Evolutionary conservation across 2,113 vertebrate species (phyloP), one percentile per base, ranked within the genome.

Genomic region (Geococcyx californianus): DNA sequence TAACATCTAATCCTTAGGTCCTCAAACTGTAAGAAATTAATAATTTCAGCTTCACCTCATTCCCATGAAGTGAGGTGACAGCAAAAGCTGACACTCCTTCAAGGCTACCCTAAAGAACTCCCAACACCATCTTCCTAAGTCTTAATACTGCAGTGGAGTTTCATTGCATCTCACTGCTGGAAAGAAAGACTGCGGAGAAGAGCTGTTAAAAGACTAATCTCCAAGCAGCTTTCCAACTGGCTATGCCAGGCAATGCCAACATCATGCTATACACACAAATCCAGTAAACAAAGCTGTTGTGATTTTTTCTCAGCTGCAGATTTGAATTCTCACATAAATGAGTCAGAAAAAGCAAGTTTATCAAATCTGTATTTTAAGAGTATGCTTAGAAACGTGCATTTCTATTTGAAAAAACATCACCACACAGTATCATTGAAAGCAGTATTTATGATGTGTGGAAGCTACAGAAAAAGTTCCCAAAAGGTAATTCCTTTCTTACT

Each of bases 341-440:
- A 90, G 29, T 87, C 84, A 64, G 58, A 87, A 87, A 86, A 94
- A 81, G 3, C 31, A 56, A 81, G 58, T 31, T 88, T 74, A 56
- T 1, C 6, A 38, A 56, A 28, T 49, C 29, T 28, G 47, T 77
- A 63, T 56, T 77, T 66, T 42, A 64, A 34, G 38, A 66, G 33
- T 13, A 79, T 0, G 3, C 36, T 78, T 63, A 38, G 44, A 59
- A 83, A 42, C 20, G 78, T 10, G 58, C 52, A 62, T 34, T 42
- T 76, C 62, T 60, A 13, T 58, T 80, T 60, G 52, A 87, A 89
- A n/a, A 89, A 79, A 44, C 56, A 67, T 66, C 60, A 68, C 44
- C 20, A 10, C 60, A 36, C 0, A 0, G 9, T 77, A 64, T 28
- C 7, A 3, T 26, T 55, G 58, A 54, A 84, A 79, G 62, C 0